Conservation (phyloP, 2,888 invertebrate species). For the Escarpia spicata region DNA sequence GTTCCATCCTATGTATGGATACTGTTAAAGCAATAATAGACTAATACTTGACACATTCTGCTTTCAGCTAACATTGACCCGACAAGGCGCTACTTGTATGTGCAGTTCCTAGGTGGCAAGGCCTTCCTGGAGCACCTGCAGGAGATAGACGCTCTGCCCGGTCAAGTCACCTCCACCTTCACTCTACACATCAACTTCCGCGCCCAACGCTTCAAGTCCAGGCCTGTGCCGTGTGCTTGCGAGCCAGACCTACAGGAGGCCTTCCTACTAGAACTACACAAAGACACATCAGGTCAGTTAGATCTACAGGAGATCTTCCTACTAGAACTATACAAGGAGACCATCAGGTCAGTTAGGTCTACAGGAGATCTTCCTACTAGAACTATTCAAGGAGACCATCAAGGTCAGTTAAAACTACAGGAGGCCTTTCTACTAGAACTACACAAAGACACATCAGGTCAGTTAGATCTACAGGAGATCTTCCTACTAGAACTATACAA, state of each 20-base stretch:
- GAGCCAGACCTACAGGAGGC: conserved; percentile 64
- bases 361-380: no score
- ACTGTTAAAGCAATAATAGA: background rate
- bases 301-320: background rate
- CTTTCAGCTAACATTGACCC: conserved; percentile 60
- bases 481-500: no score
- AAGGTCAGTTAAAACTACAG: no score
- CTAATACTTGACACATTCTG: conserved; percentile 17
- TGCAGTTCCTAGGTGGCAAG: conserved; percentile 60
- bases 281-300: conserved; percentile 42
- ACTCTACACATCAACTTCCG: conserved; percentile 61
- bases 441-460: no score
- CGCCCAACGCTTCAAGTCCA: conserved; percentile 62
- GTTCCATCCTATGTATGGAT: background rate
- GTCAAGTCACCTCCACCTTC: conserved; percentile 51
- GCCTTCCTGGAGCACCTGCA: conserved; percentile 64
- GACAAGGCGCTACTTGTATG: conserved; percentile 58
- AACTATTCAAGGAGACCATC: no score
- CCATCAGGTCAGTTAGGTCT: no score
- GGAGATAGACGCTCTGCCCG: conserved; percentile 52
- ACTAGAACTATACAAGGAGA: no score
- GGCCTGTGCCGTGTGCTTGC: conserved; percentile 61
- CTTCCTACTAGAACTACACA: conserved; percentile 63
- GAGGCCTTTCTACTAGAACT: no score
- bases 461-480: no score